These are phyloP conservation scores for Sericinus montela DNA, from an alignment of 2,888 invertebrate genomes.

Conservation along the genomic window DNA sequence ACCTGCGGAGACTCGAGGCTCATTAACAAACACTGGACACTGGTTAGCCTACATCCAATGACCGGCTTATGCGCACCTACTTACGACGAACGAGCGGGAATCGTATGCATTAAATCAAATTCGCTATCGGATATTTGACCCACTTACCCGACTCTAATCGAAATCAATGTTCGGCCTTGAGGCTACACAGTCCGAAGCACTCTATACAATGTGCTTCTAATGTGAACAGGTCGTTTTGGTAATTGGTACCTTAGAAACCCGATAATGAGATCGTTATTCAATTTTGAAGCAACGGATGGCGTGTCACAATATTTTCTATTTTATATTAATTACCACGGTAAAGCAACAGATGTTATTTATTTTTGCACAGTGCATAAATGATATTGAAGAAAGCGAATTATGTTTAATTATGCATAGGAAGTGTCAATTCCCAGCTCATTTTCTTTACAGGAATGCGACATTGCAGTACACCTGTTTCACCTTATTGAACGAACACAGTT, in stretches of 20 bases:
- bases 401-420: too few species aligned
- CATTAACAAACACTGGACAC: slow-evolving; percentile 61
- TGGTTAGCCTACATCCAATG: slow-evolving; percentile 64
- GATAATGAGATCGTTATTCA: slow-evolving; percentile 1
- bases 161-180: slow-evolving; percentile 20
- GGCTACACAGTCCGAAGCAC: neutral
- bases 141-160: slow-evolving; percentile 8
- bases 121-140: slow-evolving; percentile 15
- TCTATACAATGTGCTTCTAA: neutral
- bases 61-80: slow-evolving; percentile 41
- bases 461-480: too few species aligned
- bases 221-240: neutral
- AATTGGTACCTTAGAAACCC: neutral
- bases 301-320: neutral
- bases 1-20: slow-evolving; percentile 22
- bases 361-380: too few species aligned
- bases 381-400: too few species aligned
- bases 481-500: too few species aligned
- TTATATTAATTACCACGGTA: too few species aligned
- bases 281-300: neutral
- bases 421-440: too few species aligned
- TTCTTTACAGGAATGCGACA: too few species aligned
- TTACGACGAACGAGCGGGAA: slow-evolving; percentile 26
- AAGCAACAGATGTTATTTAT: too few species aligned
- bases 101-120: slow-evolving; percentile 18